Conservation (phyloP, 2,888 invertebrate species). For the Melikaiella ostensackeni region DNA sequence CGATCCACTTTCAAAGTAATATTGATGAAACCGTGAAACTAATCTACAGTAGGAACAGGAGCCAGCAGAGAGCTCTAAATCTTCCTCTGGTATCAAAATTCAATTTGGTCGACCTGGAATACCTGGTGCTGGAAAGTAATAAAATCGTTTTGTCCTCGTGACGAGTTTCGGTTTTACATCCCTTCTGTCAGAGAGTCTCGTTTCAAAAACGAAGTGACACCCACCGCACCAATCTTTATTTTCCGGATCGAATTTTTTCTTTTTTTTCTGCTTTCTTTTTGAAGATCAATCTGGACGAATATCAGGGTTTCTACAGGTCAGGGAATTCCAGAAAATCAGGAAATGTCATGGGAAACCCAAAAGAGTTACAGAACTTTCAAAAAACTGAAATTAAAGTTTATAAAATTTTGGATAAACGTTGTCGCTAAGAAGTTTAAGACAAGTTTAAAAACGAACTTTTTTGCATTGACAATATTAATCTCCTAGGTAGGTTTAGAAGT, state of each 20-base stretch:
- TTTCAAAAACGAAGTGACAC: neutral
- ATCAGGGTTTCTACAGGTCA: too few species aligned
- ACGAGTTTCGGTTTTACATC: neutral
- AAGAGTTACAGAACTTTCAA: too few species aligned
- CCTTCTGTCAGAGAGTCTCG: neutral
- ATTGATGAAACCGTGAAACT: conserved; percentile 10
- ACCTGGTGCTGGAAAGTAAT: neutral
- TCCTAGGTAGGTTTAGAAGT: too few species aligned
- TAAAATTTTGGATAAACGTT: too few species aligned
- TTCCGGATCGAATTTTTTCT: neutral
- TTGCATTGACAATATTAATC: too few species aligned
- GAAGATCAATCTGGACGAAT: neutral
- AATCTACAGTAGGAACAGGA: neutral
- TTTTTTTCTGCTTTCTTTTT: neutral
- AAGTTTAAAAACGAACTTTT: too few species aligned
- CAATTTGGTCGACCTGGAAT: neutral
- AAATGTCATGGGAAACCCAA: too few species aligned
- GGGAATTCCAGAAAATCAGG: too few species aligned
- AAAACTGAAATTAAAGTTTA: too few species aligned
- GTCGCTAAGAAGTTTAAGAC: too few species aligned
- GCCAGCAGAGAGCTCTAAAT: neutral
- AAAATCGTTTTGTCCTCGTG: neutral
- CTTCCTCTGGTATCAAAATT: conserved; percentile 4
- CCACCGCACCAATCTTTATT: neutral
- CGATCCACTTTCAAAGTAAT: neutral